Percentiles rank a stretch among this genome's conserved stretches.
phyloP scores from a whole-genome alignment of 2,888 invertebrate species.

The Drosophila lutescens region DNA sequence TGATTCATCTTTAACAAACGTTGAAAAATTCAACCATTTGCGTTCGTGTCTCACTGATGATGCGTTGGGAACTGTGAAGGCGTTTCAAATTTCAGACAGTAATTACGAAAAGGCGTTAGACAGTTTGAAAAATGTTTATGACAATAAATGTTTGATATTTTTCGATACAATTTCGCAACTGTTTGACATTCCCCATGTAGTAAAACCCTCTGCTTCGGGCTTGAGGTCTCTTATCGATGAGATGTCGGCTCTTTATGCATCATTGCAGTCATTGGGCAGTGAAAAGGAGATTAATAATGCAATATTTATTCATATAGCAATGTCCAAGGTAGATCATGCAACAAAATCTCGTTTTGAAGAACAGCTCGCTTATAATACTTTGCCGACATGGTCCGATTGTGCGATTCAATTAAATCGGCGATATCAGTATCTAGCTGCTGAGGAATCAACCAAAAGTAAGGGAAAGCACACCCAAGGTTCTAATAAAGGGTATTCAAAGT shows the following conservation, averaged over 20 bases:
- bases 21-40: constrained; percentile 7
- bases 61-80: constrained; percentile 1
- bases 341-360: no score
- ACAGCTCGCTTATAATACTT: no score
- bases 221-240: background rate
- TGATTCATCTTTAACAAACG: constrained; percentile 1
- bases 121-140: background rate
- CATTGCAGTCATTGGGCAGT: background rate
- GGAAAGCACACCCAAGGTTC: no score
- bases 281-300: background rate
- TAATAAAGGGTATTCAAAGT: no score
- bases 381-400: no score
- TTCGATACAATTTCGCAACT: background rate
- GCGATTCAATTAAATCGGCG: no score
- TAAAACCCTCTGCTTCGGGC: constrained; percentile 1
- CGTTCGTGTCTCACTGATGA: background rate
- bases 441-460: no score
- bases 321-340: no score
- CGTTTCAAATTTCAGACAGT: constrained; percentile 2
- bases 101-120: background rate
- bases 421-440: no score
- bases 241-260: background rate
- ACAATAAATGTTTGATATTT: constrained; percentile 1
- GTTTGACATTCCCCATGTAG: background rate
- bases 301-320: background rate